Conservation (phyloP, 2,888 invertebrate genomes). For the Plebejus argus region DNA sequence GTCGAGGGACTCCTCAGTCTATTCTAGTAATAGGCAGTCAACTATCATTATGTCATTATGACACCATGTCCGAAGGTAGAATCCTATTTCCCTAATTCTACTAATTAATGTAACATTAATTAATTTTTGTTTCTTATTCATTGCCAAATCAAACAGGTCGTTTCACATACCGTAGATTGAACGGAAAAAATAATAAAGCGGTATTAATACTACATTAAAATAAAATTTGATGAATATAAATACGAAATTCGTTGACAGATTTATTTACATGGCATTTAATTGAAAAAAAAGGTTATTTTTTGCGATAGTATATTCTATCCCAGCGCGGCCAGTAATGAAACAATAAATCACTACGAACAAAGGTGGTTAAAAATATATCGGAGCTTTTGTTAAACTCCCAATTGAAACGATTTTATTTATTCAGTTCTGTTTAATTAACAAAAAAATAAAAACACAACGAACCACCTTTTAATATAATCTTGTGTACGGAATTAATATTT, state of each 20-base stretch:
- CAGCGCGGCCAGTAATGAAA: slow-evolving; percentile 7
- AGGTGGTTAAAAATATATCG: slow-evolving; percentile 24
- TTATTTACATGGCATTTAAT: not conserved
- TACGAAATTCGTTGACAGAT: not conserved
- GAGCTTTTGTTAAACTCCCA: not conserved
- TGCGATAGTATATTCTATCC: not conserved
- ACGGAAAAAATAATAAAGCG: not conserved
- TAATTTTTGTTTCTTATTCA: not conserved
- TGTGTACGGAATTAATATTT: not conserved
- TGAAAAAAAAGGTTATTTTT: not conserved
- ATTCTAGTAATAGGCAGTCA: not conserved
- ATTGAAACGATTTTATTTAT: slow-evolving; percentile 28
- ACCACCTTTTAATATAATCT: slow-evolving; percentile 9
- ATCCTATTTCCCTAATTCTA: no score
- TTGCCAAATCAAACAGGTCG: not conserved
- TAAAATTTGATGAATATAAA: not conserved
- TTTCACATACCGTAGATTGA: not conserved
- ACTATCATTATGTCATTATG: not conserved
- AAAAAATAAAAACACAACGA: slow-evolving; percentile 15
- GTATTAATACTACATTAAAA: not conserved
- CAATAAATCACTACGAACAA: slow-evolving; percentile 10
- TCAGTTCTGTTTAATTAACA: slow-evolving; percentile 8
- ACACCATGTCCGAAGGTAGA: no score
- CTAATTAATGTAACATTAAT: no score
- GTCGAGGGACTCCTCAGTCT: no score